Evolutionary conservation across 2,888 invertebrate genomes (phyloP).

Genomic region (Agrenia bidenticulata): DNA sequence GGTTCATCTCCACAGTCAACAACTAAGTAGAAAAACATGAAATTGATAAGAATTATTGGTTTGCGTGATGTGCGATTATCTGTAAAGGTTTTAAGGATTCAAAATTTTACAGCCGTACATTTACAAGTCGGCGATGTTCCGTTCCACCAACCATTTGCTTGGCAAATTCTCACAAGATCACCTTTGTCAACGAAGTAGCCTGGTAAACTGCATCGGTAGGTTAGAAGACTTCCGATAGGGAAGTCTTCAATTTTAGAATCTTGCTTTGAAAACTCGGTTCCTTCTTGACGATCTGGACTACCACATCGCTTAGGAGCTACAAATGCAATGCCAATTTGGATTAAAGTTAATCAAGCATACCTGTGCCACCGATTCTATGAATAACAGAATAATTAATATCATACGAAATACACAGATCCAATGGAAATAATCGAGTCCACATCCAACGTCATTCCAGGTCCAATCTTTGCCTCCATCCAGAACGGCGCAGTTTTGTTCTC

Average conservation of each 20-base stretch:
- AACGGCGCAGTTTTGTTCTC: constrained; percentile 92
- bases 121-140: constrained; percentile 78
- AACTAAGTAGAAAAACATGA: constrained; percentile 33
- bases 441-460: constrained; percentile 94
- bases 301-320: constrained; percentile 81
- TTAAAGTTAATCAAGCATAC: neutral
- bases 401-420: constrained; percentile 70
- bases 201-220: constrained; percentile 37
- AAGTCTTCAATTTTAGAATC: constrained; percentile 37
- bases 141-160: constrained; percentile 74
- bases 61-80: too few relatives aligned
- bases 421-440: constrained; percentile 86
- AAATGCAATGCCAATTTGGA: constrained; percentile 44
- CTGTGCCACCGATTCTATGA: neutral
- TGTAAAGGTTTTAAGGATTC: neutral
- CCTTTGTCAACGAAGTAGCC: constrained; percentile 42
- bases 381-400: constrained; percentile 16
- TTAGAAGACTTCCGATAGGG: constrained; percentile 39
- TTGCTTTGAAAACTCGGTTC: constrained; percentile 37
- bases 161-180: constrained; percentile 42
- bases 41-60: constrained; percentile 16
- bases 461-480: constrained; percentile 85
- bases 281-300: constrained; percentile 73
- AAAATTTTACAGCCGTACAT: constrained; percentile 65
- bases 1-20: constrained; percentile 54